Evolutionary conservation across 2,888 invertebrate species (phyloP), one percentile per base, ranked within the genome.

Genomic region (Eristalinus aeneus): DNA sequence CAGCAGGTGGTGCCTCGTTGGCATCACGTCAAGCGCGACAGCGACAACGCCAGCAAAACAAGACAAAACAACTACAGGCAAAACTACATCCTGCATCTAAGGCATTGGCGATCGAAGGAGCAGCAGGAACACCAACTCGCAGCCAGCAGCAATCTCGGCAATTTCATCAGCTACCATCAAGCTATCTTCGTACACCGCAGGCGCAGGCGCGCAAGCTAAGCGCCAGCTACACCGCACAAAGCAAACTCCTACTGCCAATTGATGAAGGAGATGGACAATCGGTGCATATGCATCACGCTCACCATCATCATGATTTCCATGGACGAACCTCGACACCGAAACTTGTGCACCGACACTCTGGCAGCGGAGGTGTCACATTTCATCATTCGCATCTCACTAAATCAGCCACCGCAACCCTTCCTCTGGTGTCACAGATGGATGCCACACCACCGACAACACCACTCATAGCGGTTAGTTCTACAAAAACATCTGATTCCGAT

Each of bases 1-100:
- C 97, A 92, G 97, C 97, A 92, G 97, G 97, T 92, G 97, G 97
- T 93, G 96, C 97, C 91, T 96, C 96, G 91, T 94, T 97, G 93
- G 97, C 97, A 92, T 96, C 96, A 93, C 95, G 97, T 91, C 96
- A 96, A 93, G 96, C 96, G 89, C 93, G 95, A 83, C 96, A 96
- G 89, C 93, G 94, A 87, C 94, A 94, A 91, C 93, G 93, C 71
- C 94, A 94, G 90, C 93, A 93, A 89, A 93, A 93, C 89, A 92
- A 92, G 88, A 91, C 90, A 61, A 90, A 91, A 88, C 89, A 93
- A 89, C 93, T 93, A 89, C 92, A 93, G 89, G 94, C 94, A 90
- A 94, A 93, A 92, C 93, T 91, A 89, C 93, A 92, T 92, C 93
- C 94, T 91, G 91, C 92, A 89, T 87, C 92, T 88, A 89, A 89